Percentiles rank a stretch among this genome's conserved stretches.
phyloP scores from a whole-genome alignment of 2,113 vertebrate species.

The Corythornis vintsioides region DNA sequence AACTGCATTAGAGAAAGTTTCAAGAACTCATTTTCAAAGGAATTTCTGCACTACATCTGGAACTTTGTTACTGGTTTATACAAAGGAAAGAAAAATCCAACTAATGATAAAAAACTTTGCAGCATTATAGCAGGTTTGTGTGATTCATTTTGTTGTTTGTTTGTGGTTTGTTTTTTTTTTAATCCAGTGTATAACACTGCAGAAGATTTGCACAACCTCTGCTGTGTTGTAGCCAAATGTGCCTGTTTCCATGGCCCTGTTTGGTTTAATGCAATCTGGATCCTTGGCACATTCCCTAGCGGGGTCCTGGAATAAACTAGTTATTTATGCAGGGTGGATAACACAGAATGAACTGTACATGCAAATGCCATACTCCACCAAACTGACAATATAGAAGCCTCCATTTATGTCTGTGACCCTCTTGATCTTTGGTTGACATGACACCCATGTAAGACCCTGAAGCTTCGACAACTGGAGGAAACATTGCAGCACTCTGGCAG shows the following conservation, averaged over 20 bases:
- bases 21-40: not conserved
- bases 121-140: not conserved
- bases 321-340: not conserved
- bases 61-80: not conserved
- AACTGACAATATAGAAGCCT: not conserved
- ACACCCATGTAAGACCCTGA: not conserved
- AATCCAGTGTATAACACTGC: not conserved
- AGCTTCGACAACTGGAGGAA: not conserved
- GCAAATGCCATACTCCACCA: not conserved
- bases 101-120: not conserved
- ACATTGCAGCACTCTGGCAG: too few relatives aligned
- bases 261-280: not conserved
- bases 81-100: not conserved
- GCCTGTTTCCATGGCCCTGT: not conserved
- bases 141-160: not conserved
- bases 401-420: fast-evolving
- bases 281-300: not conserved
- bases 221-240: not conserved
- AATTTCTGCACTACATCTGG: not conserved
- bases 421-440: fast-evolving
- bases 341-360: not conserved
- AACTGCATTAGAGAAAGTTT: not conserved
- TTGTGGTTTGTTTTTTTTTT: too few relatives aligned
- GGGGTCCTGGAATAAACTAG: not conserved
- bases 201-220: not conserved